Evolutionary conservation across 2,797 vertebrate genomes (phyloP), one percentile per base, ranked within the genome.

Genomic region (Mormyrops boulengeri): DNA sequence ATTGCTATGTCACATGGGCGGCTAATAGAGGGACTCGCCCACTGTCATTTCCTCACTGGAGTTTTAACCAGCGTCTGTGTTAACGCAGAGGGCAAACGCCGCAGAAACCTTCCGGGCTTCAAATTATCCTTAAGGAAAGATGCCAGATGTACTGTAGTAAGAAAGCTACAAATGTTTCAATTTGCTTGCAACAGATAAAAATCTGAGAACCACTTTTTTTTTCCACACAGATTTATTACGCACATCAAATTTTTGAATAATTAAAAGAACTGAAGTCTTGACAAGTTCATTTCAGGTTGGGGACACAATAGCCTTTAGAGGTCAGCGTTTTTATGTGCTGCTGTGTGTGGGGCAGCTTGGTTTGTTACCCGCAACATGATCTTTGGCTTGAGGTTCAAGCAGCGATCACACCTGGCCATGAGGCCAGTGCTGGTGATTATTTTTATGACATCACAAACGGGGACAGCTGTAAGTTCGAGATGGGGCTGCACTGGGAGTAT

Each of bases 121-220:
- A 47, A 89, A 62, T 66, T 19, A 85, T 85, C 44, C 30, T 17
- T 11, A 38, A 11, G 80, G 41, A 66, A 53, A 44, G 50, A 82
- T 17, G 49, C 30, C 88, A 84, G 69, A 89, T 47, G 49, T 57
- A 57, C 55, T 57, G 19, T 50, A 89, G 49, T 41, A 44, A 34
- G 49, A 66, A 66, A 44, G 22, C 30, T 85, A 62, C 80, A 85
- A 85, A 89, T 86, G 89, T 55, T 85, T 85, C 82, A 86, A n/a
- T 89, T 89, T 89, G 55, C 30, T 85, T 26, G 53, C 9, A 26
- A 41, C n/a, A 2, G 38, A 52, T 53, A 85, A 85, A 47, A 44
- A 85, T 50, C 22, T 52, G 49, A 85, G 44, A 85, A 49, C 14
- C 38, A 34, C 30, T 38, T 14, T 34, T 66, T 52, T 62, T 47